These are phyloP conservation scores for Magallana ariakensis DNA, from an alignment of 1,140 invertebrate species.

Conservation along the genomic window DNA sequence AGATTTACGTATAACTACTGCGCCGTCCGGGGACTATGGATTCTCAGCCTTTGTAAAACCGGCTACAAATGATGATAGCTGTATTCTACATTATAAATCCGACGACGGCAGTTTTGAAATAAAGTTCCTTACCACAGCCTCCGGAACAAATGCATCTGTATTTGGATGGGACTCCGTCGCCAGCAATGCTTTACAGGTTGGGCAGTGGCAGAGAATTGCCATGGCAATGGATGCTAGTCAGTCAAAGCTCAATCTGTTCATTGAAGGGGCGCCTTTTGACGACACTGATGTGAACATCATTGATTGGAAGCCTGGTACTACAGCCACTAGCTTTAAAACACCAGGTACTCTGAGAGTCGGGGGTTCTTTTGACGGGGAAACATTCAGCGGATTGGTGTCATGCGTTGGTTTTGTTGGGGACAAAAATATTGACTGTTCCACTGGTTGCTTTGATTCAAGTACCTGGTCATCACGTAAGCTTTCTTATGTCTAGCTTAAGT, in stretches of 20 bases:
- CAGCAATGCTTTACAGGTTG: background rate
- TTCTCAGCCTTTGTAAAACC: background rate
- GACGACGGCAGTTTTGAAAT: background rate
- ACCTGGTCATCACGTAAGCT: background rate
- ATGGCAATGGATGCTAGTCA: background rate
- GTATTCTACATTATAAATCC: background rate
- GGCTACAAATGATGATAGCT: background rate
- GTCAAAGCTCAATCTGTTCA: background rate
- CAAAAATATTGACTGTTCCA: background rate
- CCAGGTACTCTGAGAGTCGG: background rate
- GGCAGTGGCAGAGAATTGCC: background rate
- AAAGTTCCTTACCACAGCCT: background rate
- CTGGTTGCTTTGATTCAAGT: background rate
- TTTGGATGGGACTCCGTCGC: background rate
- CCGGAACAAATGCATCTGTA: background rate
- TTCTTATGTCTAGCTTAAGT: background rate
- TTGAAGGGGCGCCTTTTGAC: background rate
- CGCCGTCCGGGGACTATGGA: background rate
- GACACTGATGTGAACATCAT: background rate
- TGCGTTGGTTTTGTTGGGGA: background rate
- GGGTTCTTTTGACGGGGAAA: constrained; percentile 8
- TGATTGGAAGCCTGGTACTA: too few relatives aligned
- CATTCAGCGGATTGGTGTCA: background rate
- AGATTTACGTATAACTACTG: background rate
- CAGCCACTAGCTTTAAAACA: too few relatives aligned